Percentiles rank a stretch among this genome's conserved stretches.
Conservation (phyloP, 1,140 invertebrate species). For the Temnothorax curvispinosus region DNA sequence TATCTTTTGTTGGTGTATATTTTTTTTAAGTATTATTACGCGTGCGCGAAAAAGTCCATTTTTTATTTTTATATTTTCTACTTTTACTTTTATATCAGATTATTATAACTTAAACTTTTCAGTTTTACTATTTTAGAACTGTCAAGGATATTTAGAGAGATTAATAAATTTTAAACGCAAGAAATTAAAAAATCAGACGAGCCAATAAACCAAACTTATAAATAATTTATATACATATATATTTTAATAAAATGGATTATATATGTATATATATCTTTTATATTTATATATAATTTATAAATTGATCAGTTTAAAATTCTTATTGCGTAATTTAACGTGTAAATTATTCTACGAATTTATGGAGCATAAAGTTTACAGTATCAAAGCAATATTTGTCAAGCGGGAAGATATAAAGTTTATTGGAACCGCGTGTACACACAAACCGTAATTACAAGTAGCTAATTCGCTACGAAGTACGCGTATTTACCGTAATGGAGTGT, state of each 20-base stretch:
- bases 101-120: background rate
- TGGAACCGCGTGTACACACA: conserved; percentile 37
- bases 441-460: conserved; percentile 58
- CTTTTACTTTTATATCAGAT: background rate
- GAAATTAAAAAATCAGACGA: background rate
- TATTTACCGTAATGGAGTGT: conserved; percentile 57
- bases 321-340: background rate
- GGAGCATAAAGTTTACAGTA: conserved; percentile 23
- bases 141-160: background rate
- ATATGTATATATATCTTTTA: background rate
- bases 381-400: conserved; percentile 51
- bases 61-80: background rate
- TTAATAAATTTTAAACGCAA: background rate
- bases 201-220: background rate
- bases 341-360: conserved; percentile 34
- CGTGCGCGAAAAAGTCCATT: background rate
- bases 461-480: conserved; percentile 50
- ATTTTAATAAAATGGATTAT: too few species aligned
- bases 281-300: background rate
- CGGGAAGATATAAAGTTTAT: conserved; percentile 58
- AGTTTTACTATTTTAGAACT: background rate
- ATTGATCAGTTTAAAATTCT: background rate
- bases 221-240: background rate
- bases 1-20: background rate
- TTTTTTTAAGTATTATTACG: background rate